Conservation (phyloP, 2,888 invertebrate species). For the Spisula solida region DNA sequence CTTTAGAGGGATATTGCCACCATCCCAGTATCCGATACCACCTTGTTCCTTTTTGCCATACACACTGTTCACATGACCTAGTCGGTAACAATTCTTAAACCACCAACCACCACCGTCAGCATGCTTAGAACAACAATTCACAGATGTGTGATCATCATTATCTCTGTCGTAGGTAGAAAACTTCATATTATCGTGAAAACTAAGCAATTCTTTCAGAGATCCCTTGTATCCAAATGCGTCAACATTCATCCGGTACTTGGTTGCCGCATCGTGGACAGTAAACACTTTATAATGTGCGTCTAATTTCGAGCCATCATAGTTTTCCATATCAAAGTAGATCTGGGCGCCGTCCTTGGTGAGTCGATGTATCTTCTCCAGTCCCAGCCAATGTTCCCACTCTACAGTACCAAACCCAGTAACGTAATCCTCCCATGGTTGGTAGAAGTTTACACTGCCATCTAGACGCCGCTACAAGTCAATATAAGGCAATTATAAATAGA, state of each 20-base stretch:
- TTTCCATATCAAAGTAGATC: slow-evolving; percentile 59
- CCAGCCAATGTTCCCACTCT: slow-evolving; percentile 60
- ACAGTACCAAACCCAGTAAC: slow-evolving; percentile 60
- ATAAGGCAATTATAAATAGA: neutral
- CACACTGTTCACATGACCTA: slow-evolving; percentile 56
- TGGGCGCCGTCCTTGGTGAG: slow-evolving; percentile 55
- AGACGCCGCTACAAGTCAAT: slow-evolving; percentile 29
- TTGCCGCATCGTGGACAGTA: slow-evolving; percentile 56
- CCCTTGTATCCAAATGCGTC: slow-evolving; percentile 88
- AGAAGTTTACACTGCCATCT: slow-evolving; percentile 57
- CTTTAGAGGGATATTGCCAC: neutral
- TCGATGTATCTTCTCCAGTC: slow-evolving; percentile 64
- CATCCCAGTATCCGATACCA: slow-evolving; percentile 53
- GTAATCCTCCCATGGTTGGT: slow-evolving; percentile 60
- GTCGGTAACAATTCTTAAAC: slow-evolving; percentile 48
- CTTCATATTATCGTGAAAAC: slow-evolving; percentile 58
- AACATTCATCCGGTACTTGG: slow-evolving; percentile 61
- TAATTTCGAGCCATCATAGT: slow-evolving; percentile 50
- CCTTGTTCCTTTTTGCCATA: slow-evolving; percentile 49
- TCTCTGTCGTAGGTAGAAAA: slow-evolving; percentile 64
- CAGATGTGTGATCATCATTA: slow-evolving; percentile 37
- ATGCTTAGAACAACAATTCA: slow-evolving; percentile 22
- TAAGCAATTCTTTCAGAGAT: slow-evolving; percentile 40
- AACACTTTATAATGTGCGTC: slow-evolving; percentile 58
- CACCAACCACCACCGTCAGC: slow-evolving; percentile 48